Conservation (phyloP, 2,113 vertebrate genomes). For the Prochilodus magdalenae region DNA sequence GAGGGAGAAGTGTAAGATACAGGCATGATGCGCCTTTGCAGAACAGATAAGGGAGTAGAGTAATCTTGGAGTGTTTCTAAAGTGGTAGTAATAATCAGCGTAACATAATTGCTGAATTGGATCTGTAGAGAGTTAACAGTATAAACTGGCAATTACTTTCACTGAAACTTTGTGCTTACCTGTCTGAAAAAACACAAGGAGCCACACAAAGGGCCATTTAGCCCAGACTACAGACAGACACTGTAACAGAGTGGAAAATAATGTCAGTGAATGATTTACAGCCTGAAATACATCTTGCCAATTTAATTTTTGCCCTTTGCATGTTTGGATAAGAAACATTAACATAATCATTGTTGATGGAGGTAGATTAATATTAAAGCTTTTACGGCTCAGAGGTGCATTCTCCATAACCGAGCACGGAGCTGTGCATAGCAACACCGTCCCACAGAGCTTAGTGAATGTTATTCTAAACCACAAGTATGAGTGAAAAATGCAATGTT, state of each 20-base stretch:
- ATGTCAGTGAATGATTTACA: not conserved
- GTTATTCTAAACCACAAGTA: constrained; percentile 4
- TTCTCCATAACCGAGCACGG: not conserved
- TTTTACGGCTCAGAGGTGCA: no score
- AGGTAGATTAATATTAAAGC: not conserved
- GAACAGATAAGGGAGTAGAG: no score
- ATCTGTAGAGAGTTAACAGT: no score
- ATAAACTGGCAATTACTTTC: not conserved
- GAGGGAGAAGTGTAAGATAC: not conserved
- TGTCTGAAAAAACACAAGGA: not conserved
- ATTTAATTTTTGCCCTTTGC: not conserved
- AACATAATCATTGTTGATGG: not conserved
- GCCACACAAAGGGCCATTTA: not conserved
- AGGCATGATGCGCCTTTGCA: not conserved
- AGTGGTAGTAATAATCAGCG: no score
- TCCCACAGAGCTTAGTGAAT: not conserved
- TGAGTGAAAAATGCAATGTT: not conserved
- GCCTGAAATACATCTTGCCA: no score
- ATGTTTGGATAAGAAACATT: not conserved
- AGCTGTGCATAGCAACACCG: not conserved
- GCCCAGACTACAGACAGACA: not conserved
- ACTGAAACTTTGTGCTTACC: not conserved
- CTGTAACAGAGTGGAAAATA: not conserved
- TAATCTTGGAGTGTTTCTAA: no score
- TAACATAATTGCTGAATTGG: no score